phyloP scores from a whole-genome alignment of 1,140 invertebrate genomes.

The Tenebrio molitor region DNA sequence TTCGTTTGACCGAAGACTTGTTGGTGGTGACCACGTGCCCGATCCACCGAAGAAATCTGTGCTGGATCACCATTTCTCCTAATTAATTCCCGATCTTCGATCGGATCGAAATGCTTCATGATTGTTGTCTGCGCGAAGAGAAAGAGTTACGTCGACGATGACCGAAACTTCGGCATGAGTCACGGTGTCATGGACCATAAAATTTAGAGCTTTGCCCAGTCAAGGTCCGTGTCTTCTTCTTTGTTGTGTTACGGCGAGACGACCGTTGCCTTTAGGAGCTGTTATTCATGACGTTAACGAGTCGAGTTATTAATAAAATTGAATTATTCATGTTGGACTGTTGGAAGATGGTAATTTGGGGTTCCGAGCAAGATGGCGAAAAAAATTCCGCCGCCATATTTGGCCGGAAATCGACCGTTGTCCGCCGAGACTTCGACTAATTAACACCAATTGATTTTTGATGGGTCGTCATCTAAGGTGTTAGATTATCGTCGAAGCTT shows the following conservation, averaged over 20 bases:
- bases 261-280: not conserved
- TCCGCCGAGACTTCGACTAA: no score
- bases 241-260: conserved; percentile 4
- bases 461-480: no score
- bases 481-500: no score
- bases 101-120: not conserved
- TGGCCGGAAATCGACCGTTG: not conserved
- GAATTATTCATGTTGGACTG: conserved; percentile 7
- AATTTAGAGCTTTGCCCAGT: conserved; percentile 37
- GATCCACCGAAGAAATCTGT: not conserved
- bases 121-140: not conserved
- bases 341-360: not conserved
- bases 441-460: no score
- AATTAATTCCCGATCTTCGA: not conserved
- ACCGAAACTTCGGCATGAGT: conserved; percentile 11
- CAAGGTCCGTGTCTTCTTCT: conserved; percentile 33
- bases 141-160: conserved; percentile 7
- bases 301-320: conserved; percentile 31
- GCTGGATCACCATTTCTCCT: not conserved
- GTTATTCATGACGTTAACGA: conserved; percentile 25
- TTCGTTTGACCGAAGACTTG: no score
- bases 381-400: not conserved
- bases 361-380: not conserved
- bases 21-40: no score
- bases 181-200: conserved; percentile 31